Evolutionary conservation across 2,888 invertebrate species (phyloP).

Genomic region (Macroteleia sp.): DNA sequence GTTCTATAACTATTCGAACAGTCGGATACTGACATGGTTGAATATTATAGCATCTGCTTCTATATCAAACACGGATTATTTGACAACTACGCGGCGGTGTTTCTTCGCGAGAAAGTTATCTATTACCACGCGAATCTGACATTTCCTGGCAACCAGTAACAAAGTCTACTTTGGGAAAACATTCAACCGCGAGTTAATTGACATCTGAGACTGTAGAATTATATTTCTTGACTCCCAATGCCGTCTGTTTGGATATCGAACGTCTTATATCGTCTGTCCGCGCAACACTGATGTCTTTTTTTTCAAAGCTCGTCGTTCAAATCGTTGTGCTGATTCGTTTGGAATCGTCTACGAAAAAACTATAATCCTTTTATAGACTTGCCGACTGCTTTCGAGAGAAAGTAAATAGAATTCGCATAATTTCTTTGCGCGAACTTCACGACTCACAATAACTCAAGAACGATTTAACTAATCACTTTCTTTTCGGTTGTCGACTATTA

Average conservation of each 20-base stretch:
- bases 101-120: conserved; percentile 47
- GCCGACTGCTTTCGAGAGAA: conserved; percentile 46
- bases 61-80: conserved; percentile 10
- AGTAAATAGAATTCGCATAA: conserved; percentile 63
- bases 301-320: conserved; percentile 23
- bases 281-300: conserved; percentile 36
- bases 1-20: conserved; percentile 4
- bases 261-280: conserved; percentile 25
- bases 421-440: conserved; percentile 22
- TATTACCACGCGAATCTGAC: conserved; percentile 15
- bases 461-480: conserved; percentile 57
- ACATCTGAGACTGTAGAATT: conserved; percentile 71
- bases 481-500: conserved; percentile 40
- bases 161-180: conserved; percentile 34
- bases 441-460: conserved; percentile 17
- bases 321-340: conserved; percentile 20
- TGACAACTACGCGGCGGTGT: conserved; percentile 11
- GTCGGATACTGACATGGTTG: not conserved
- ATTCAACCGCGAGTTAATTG: conserved; percentile 68
- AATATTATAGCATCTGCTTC: conserved; percentile 32
- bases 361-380: conserved; percentile 48
- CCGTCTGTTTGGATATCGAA: conserved; percentile 38
- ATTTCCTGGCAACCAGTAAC: conserved; percentile 29
- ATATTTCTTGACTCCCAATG: conserved; percentile 66
- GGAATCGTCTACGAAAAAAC: conserved; percentile 49